A percentile compares a stretch with the other conserved stretches of the same genome.
These are phyloP conservation scores for Stomatorhinus walkeri DNA, from an alignment of 2,797 vertebrate species.

Conservation along the genomic window DNA sequence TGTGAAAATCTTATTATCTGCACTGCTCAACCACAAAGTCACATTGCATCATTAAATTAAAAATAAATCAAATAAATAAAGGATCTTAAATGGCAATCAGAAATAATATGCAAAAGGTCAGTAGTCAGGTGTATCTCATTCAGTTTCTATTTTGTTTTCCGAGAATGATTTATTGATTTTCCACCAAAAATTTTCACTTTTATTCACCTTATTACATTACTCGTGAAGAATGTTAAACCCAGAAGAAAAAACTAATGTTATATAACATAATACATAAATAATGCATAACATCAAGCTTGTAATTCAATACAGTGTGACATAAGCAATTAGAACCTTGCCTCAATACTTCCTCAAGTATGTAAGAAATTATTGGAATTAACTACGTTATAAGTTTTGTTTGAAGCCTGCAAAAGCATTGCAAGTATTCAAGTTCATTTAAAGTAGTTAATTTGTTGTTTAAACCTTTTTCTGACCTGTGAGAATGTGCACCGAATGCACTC, in stretches of 20 bases:
- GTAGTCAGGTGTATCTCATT: not conserved
- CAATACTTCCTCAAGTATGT: not conserved
- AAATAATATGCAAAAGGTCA: not conserved
- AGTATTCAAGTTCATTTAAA: not conserved
- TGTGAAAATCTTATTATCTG: not conserved
- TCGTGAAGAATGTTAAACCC: not conserved
- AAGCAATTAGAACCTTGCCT: not conserved
- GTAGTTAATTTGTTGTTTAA: not conserved
- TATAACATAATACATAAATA: not conserved
- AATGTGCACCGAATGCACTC: not conserved
- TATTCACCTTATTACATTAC: not conserved
- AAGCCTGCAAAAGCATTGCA: not conserved
- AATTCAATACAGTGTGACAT: not conserved
- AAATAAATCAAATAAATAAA: constrained; percentile 7
- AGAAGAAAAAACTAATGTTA: not conserved
- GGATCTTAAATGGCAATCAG: not conserved
- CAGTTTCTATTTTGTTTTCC: not conserved
- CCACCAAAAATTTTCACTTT: not conserved
- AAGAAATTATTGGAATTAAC: not conserved
- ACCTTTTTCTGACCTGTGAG: not conserved
- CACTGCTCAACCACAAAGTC: not conserved
- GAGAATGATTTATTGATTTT: not conserved
- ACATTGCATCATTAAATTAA: not conserved
- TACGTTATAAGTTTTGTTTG: not conserved
- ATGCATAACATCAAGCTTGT: not conserved